Evolutionary conservation across 1,140 invertebrate genomes (phyloP).

Genomic region (Scaptomyza hsui): DNA sequence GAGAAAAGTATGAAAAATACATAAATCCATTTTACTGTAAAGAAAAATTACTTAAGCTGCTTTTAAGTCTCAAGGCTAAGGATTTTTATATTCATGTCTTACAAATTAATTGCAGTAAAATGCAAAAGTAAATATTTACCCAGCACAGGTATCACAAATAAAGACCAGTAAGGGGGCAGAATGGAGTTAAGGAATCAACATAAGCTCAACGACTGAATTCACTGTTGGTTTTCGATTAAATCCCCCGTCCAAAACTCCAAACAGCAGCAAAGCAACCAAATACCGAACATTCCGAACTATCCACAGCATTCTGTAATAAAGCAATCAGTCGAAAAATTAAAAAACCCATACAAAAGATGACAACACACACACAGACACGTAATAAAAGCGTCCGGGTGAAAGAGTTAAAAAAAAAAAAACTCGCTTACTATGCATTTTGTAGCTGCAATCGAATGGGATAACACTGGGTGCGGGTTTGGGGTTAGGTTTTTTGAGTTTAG

Average conservation of each 20-base stretch:
- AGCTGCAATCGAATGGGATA: conserved; percentile 36
- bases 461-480: conserved; percentile 24
- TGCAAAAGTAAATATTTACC: conserved; percentile 7
- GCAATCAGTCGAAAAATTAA: conserved; percentile 63
- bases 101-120: neutral
- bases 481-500: conserved; percentile 1
- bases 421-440: conserved; percentile 43
- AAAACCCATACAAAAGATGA: conserved; percentile 53
- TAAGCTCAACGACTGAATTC: conserved; percentile 1
- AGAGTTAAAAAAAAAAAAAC: conserved; percentile 13
- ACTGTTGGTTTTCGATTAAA: conserved; percentile 35
- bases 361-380: conserved; percentile 15
- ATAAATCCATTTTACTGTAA: neutral
- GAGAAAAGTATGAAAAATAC: neutral
- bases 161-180: neutral
- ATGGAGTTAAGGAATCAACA: neutral
- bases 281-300: neutral
- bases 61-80: neutral
- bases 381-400: conserved; percentile 9
- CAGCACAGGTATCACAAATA: neutral
- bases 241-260: neutral
- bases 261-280: neutral
- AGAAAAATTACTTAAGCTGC: neutral
- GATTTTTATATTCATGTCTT: neutral
- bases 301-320: conserved; percentile 46